Evolutionary conservation across 1,140 invertebrate species (phyloP).

Genomic region (Aphaenogaster ashmeadi): DNA sequence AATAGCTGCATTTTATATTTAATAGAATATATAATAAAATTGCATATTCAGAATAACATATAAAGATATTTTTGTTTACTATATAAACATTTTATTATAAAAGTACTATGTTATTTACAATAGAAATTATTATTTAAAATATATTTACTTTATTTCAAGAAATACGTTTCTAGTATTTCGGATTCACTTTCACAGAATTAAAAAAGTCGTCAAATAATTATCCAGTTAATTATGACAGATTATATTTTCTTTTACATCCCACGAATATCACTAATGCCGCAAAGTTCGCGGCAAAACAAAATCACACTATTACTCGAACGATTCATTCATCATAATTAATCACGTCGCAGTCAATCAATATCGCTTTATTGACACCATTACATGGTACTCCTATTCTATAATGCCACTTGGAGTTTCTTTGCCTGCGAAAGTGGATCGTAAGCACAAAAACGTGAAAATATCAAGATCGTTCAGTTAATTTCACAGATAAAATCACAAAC

Average conservation of each 20-base stretch:
- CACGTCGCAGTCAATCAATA: slow-evolving; percentile 34
- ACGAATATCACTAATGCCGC: background rate
- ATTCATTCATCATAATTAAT: slow-evolving; percentile 69
- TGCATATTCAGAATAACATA: background rate
- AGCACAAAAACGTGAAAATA: slow-evolving; percentile 8
- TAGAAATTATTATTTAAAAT: background rate
- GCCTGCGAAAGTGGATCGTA: background rate
- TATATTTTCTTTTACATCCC: slow-evolving; percentile 9
- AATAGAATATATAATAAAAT: slow-evolving; percentile 9
- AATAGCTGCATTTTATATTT: slow-evolving; percentile 1
- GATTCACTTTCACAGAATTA: background rate
- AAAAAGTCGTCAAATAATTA: background rate
- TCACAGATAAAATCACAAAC: background rate
- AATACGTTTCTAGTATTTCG: background rate
- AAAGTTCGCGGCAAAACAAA: background rate
- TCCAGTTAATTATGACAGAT: background rate
- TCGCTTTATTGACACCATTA: slow-evolving; percentile 65
- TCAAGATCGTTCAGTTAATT: background rate
- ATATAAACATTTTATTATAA: slow-evolving; percentile 4
- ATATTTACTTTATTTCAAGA: background rate
- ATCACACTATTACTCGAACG: background rate
- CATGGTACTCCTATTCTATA: background rate
- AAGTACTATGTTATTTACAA: background rate
- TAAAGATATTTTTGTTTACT: slow-evolving; percentile 1
- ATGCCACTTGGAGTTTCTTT: slow-evolving; percentile 16